Percentiles rank a stretch among this genome's conserved stretches.
Evolutionary conservation across 2,113 vertebrate genomes (phyloP).

Genomic region (Menura novaehollandiae): DNA sequence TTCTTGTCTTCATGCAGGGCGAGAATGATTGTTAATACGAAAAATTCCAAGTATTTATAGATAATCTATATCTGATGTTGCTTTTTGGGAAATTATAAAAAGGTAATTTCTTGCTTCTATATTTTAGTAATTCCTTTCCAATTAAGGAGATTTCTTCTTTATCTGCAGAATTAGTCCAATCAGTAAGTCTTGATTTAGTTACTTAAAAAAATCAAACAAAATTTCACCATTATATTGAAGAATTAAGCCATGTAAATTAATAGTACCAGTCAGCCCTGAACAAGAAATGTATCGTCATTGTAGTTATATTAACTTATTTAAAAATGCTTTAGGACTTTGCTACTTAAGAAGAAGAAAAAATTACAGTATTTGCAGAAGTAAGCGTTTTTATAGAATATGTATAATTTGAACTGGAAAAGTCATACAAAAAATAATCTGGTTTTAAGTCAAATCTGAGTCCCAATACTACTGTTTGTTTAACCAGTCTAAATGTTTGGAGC

Average conservation of each 20-base stretch:
- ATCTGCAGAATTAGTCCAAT: not conserved
- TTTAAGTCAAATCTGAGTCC: not conserved
- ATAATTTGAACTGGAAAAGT: not conserved
- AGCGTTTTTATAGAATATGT: not conserved
- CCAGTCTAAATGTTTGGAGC: not conserved
- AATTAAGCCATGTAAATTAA: not conserved
- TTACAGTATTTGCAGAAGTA: not conserved
- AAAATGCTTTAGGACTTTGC: not conserved
- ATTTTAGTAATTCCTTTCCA: not conserved
- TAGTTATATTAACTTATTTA: not conserved
- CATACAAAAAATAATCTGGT: rapidly evolving
- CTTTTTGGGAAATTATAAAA: not conserved
- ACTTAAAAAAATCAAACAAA: not conserved
- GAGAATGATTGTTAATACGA: not conserved
- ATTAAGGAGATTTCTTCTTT: not conserved
- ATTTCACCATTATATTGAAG: not conserved
- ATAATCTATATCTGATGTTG: not conserved
- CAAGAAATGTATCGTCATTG: not conserved
- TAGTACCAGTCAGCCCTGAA: not conserved
- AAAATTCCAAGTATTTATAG: not conserved
- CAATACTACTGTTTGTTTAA: not conserved
- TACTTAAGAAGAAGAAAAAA: not conserved
- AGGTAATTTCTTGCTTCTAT: not conserved
- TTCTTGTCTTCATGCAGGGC: not conserved
- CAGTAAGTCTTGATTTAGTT: not conserved